Evolutionary conservation across 1,140 invertebrate species (phyloP).

Genomic region (Samia ricini): DNA sequence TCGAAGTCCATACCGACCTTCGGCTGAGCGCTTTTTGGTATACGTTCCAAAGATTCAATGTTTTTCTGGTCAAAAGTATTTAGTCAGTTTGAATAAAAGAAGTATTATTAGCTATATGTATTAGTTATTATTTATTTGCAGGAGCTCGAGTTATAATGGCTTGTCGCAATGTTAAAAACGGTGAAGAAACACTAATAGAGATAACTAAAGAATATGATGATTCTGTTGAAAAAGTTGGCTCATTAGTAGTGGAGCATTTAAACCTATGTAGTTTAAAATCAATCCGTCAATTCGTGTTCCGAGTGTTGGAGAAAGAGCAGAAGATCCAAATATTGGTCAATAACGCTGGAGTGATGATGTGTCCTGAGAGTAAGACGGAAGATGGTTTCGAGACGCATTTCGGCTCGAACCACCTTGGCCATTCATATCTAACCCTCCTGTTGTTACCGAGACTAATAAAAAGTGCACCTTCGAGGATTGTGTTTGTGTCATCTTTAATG

Average conservation of each 20-base stretch:
- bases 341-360: conserved; percentile 83
- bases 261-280: conserved; percentile 88
- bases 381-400: conserved; percentile 84
- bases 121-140: conserved; percentile 17
- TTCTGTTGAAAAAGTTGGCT: conserved; percentile 46
- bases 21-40: too few species aligned
- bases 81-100: too few species aligned
- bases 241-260: conserved; percentile 81
- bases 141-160: conserved; percentile 89
- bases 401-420: conserved; percentile 82
- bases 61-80: not conserved
- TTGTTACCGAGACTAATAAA: conserved; percentile 79
- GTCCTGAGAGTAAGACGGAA: conserved; percentile 68
- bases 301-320: conserved; percentile 20
- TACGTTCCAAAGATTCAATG: not conserved
- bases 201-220: conserved; percentile 58
- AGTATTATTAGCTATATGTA: too few species aligned
- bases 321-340: conserved; percentile 84
- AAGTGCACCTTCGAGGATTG: conserved; percentile 78
- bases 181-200: conserved; percentile 75
- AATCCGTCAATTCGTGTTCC: conserved; percentile 81
- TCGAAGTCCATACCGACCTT: too few species aligned
- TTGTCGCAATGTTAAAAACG: conserved; percentile 86
- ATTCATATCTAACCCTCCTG: conserved; percentile 84
- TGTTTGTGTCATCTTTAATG: conserved; percentile 81